phyloP scores from a whole-genome alignment of 2,888 invertebrate genomes.

The Drosophila nigricruria region DNA sequence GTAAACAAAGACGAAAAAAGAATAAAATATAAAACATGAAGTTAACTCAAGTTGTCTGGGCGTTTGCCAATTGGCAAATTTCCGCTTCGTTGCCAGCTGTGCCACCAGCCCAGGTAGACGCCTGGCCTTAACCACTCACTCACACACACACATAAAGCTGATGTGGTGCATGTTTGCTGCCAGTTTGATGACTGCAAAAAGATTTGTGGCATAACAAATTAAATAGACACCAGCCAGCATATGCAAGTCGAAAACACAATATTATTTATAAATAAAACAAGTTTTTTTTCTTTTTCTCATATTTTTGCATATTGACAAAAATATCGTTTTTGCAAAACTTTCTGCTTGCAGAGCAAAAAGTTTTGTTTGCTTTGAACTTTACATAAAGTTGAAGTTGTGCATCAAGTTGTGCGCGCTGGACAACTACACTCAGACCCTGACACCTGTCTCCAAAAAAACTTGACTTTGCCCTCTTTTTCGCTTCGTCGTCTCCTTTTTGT shows the following conservation, averaged over 20 bases:
- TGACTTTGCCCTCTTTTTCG: conserved; percentile 4
- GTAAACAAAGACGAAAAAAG: conserved; percentile 18
- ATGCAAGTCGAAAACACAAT: not conserved
- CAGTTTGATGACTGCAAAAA: no score
- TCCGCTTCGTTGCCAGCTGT: not conserved
- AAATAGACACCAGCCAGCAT: not conserved
- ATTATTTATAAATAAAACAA: not conserved
- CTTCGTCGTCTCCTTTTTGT: not conserved
- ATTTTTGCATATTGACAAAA: not conserved
- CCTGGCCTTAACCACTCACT: no score
- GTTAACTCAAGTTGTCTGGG: conserved; percentile 38
- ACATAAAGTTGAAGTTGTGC: conserved; percentile 6
- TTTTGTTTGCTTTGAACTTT: conserved; percentile 17
- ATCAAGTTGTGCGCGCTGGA: conserved; percentile 11
- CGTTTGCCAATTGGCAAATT: conserved; percentile 29
- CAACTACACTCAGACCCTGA: conserved; percentile 16
- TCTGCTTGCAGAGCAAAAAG: conserved; percentile 20
- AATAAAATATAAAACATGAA: conserved; percentile 23
- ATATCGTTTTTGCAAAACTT: conserved; percentile 2
- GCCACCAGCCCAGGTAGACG: conserved; percentile 14
- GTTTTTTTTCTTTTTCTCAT: not conserved
- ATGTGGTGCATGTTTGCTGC: no score
- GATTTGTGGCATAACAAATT: not conserved
- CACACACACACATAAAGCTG: no score
- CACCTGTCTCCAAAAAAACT: conserved; percentile 29